Conservation (phyloP, 2,888 invertebrate species). For the Eupithecia vulgata region DNA sequence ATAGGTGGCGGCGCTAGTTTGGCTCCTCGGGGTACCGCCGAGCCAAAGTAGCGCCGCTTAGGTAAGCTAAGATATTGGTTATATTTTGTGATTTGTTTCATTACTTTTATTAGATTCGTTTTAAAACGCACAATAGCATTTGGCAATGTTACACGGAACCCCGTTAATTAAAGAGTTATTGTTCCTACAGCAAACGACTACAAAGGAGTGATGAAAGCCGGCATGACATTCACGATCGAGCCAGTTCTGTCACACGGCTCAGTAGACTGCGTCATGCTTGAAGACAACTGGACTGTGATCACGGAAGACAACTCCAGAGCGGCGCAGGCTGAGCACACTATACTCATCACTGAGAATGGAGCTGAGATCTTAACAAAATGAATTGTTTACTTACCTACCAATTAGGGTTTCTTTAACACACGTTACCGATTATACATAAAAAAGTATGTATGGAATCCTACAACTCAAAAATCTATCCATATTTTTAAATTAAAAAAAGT, state of each 20-base stretch:
- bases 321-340: constrained; percentile 96
- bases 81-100: too few relatives aligned
- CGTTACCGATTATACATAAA: background rate
- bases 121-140: too few relatives aligned
- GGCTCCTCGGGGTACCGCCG: too few relatives aligned
- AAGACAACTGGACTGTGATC: constrained; percentile 97
- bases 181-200: constrained; percentile 83
- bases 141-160: too few relatives aligned
- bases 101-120: too few relatives aligned
- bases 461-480: background rate
- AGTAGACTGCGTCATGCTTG: constrained; percentile 86
- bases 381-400: too few relatives aligned
- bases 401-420: too few relatives aligned
- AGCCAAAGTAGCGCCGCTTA: too few relatives aligned
- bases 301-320: constrained; percentile 91
- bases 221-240: constrained; percentile 98
- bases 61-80: too few relatives aligned
- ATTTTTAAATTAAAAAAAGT: too few relatives aligned
- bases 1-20: too few relatives aligned
- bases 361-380: constrained; percentile 89
- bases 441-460: background rate
- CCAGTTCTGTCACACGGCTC: constrained; percentile 92
- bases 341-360: constrained; percentile 91
- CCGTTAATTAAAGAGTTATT: background rate
- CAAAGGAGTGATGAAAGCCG: constrained; percentile 89